Base-by-base conservation (phyloP, 2,888 invertebrate genomes). In the Anoplius nigerrimus region DNA sequence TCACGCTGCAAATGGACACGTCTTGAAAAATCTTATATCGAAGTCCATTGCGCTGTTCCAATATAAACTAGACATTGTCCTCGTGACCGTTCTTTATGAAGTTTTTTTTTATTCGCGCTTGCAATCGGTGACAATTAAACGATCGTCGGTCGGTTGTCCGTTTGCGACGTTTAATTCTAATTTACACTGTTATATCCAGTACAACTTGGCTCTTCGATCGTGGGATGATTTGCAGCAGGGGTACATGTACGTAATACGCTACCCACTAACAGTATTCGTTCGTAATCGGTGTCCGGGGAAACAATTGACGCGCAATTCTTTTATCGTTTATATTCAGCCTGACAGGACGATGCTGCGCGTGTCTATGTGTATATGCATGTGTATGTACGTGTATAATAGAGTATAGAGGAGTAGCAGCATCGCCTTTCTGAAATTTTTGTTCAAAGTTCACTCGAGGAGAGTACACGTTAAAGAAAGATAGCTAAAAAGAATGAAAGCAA, bases 401-500 rank as follows among this genome's bases (percentile, higher is more conserved):
- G 60, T 72, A 34, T 34, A 62, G 63, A 66, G 73, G 57, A 75
- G 61, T 63, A 72, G 71, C 72, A 66, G 69, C 66, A 67, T 67
- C 58, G 34, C 56, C 60, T 34, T 56, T 66, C 69, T 60, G 67
- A 73, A 68, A 34, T 11, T 34, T 34, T 68, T 66, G 66, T 58
- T n/a, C 63, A 64, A 72, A 59, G 34, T 70, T 76, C 62, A 71
- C 66, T 77, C 79, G 72, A 78, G 78, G 79, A 79, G 78, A 79
- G 72, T 52, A 63, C 64, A 54, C 46, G 62, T 55, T 52, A 67
- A 74, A 66, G 64, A 65, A 71, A 55, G 66, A 68, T 34, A 58
- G n/a, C n/a, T n/a, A n/a, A n/a, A n/a, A n/a, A n/a, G n/a, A n/a
- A n/a, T n/a, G n/a, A n/a, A 22, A 24, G 18, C 22, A 20, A n/a